A percentile compares a stretch with the other conserved stretches of the same genome.
Evolutionary conservation across 2,888 invertebrate genomes (phyloP).

Genomic region (Toxonevra muliebris): DNA sequence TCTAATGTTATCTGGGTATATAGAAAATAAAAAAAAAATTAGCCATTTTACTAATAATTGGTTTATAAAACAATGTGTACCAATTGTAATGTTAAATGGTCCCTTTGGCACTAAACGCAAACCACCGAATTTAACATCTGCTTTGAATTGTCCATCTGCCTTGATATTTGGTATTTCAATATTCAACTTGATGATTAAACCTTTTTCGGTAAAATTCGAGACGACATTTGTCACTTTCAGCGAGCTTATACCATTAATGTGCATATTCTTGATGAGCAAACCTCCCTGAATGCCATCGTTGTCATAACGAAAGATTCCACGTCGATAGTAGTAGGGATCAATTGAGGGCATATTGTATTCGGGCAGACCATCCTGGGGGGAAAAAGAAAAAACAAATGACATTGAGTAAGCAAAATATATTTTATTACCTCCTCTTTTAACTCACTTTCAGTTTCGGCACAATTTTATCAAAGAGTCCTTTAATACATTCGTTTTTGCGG

Average conservation of each 20-base stretch:
- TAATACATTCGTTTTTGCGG: conserved; percentile 70
- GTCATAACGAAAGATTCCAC: conserved; percentile 60
- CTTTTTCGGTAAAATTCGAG: conserved; percentile 69
- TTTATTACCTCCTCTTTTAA: background rate
- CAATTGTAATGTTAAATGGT: conserved; percentile 70
- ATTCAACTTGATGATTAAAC: conserved; percentile 71
- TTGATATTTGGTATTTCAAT: conserved; percentile 68
- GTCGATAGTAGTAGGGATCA: conserved; percentile 59
- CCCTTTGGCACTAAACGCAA: conserved; percentile 72
- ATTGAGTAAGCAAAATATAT: background rate
- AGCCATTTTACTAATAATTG: background rate
- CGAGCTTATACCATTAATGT: conserved; percentile 68
- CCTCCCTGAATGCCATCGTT: conserved; percentile 61
- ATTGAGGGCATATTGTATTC: conserved; percentile 53
- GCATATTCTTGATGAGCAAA: conserved; percentile 61
- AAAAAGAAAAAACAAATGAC: conserved; percentile 6
- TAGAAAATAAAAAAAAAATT: background rate
- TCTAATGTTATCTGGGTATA: conserved; percentile 51
- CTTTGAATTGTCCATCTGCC: conserved; percentile 71
- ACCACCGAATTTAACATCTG: conserved; percentile 71
- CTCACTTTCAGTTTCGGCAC: conserved; percentile 60
- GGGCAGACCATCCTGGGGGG: conserved; percentile 47
- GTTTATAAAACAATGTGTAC: conserved; percentile 63
- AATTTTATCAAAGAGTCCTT: conserved; percentile 68
- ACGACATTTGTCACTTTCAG: conserved; percentile 69